Base-by-base conservation (phyloP, 1,140 invertebrate species). In the Drosophila biarmipes region DNA sequence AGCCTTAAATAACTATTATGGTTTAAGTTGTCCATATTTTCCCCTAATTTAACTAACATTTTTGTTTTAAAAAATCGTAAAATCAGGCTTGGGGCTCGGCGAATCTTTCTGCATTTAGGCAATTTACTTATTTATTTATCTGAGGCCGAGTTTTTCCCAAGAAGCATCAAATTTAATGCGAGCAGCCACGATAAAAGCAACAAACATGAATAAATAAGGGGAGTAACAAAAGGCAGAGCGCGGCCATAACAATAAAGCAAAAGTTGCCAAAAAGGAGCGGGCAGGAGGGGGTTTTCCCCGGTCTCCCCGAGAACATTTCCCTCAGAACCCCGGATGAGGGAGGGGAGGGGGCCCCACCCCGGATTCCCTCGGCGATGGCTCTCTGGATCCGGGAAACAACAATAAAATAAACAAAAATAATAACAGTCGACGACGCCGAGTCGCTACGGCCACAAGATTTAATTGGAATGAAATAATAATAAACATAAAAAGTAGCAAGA, bases 401-500 rank as follows among this genome's bases (percentile, higher is more conserved):
- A 69, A 63, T 61, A 73, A 71, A 48, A 71, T 61, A 58, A 67
- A 72, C 40, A 80, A 71, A 59, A 80, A 80, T 69, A 72, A 71
- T 72, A 78, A 72, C 61, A 56, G 62, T 51, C 48, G 61, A 34
- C 63, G 63, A 68, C 63, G 43, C n/a, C 12, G 58, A 42, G 52
- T 48, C 31, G 58, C 71, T 49, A 37, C 55, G 57, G 75, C 73
- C 81, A 56, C 78, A 78, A 87, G 84, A 79, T 89, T 89, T 89
- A 90, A 89, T 89, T 89, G 84, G 79, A 90, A 85, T 90, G 80
- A 84, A 90, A 89, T 84, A 84, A 89, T 89, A 89, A 89, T 80
- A 78, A 78, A 72, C 79, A 89, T 84, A 89, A 89, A 82, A 78
- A 79, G 67, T 59, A 73, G 71, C 78, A 75, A 71, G 59, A 63